phyloP scores from a whole-genome alignment of 2,888 invertebrate species.

The Drosophila mercatorum region DNA sequence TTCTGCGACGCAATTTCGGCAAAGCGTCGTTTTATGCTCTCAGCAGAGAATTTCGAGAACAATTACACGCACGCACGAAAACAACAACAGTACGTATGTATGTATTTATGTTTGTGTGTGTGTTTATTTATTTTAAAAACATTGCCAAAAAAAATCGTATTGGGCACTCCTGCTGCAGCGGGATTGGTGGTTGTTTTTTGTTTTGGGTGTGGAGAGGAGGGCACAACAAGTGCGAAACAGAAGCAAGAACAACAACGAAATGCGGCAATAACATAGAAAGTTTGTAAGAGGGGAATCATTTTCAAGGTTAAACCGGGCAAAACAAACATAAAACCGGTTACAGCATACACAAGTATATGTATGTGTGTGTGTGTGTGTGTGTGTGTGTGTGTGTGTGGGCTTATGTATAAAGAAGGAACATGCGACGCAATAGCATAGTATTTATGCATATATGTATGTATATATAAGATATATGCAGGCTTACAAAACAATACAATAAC shows the following conservation, averaged over 20 bases:
- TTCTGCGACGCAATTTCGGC: constrained; percentile 73
- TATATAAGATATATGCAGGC: background rate
- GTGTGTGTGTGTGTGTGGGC: background rate
- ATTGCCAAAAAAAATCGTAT: constrained; percentile 33
- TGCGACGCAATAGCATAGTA: constrained; percentile 45
- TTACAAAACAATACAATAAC: constrained; percentile 1
- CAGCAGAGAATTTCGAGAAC: constrained; percentile 22
- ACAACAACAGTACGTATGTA: constrained; percentile 25
- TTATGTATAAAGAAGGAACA: constrained; percentile 10
- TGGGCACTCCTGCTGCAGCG: constrained; percentile 3
- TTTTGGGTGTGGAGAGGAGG: constrained; percentile 2
- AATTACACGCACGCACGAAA: constrained; percentile 36
- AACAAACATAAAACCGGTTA: constrained; percentile 81
- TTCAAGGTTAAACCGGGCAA: constrained; percentile 83
- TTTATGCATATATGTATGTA: constrained; percentile 1
- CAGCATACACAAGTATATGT: constrained; percentile 41
- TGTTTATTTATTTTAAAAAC: constrained; percentile 18
- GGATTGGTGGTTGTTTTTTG: constrained; percentile 10
- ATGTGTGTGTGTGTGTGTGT: constrained; percentile 7
- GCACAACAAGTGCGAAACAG: constrained; percentile 69
- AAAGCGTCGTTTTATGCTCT: constrained; percentile 39
- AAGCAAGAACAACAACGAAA: constrained; percentile 51
- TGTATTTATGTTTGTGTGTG: background rate
- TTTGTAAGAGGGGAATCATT: constrained; percentile 54
- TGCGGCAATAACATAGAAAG: constrained; percentile 59